Evolutionary conservation across 1,140 invertebrate species (phyloP), one percentile per base, ranked within the genome.

Genomic region (Delia radicum): DNA sequence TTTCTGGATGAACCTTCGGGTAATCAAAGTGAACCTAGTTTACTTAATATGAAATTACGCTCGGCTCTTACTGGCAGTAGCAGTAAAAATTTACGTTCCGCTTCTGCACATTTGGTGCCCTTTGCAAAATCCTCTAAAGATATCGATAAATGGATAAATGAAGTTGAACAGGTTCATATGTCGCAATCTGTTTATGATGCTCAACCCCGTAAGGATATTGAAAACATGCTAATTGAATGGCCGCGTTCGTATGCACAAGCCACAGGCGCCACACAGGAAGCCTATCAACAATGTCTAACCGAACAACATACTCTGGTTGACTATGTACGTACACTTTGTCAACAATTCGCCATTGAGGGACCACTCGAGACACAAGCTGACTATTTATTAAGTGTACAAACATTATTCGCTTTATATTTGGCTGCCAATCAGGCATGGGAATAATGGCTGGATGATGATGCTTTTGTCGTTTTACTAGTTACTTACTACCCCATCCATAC

Each of bases 1-100:
- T 92, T 98, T 1, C 86, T 99, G 28, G 98, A 99, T 85, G 98
- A 99, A 83, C 98, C 98, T 0, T 94, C 95, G 65, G 92, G 95
- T 0, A 92, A 94, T 78, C 98, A 99, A 87, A 98, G 96, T 75
- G 98, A 99, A 79, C 94, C 97, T 0, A 95, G 96, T 26, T 91
- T 99, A 12, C 87, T 99, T 2, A 96, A 98, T 82, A 90, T 99
- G 75, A 95, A 98, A 85, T 87, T 99, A 3, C 88, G 97, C 77
- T 96, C 96, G 12, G 90, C 96, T 65, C 93, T 94, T 0, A 90
- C 88, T 77, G 88, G 87, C 2, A 87, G 77, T 76, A 65, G 48
- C 42, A n/a, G n/a, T n/a, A 55, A 55, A 24, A 81, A 85, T 48
- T 24, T 78, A 0, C 74, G 79, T 0, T 74, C 80, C 28, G 77